Evolutionary conservation across 2,113 vertebrate genomes (phyloP).

Genomic region (Ornithorhynchus anatinus): DNA sequence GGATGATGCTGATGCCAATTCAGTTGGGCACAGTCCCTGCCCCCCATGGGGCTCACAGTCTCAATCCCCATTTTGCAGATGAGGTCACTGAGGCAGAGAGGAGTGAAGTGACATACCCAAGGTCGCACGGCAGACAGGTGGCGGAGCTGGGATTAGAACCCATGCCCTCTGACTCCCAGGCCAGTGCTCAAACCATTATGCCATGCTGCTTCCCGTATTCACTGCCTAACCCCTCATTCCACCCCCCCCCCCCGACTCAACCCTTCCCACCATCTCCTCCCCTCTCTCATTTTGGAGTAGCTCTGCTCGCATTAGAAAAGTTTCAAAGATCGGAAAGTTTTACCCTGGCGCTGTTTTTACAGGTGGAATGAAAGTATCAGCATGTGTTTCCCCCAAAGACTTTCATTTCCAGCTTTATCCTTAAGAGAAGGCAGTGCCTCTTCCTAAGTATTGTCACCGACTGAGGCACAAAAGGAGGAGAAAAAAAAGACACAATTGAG

Average conservation of each 20-base stretch:
- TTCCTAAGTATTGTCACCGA: slow-evolving; percentile 64
- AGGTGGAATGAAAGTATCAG: slow-evolving; percentile 66
- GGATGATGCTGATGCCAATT: no score
- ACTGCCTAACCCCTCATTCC: background rate
- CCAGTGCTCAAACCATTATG: no score
- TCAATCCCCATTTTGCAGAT: no score
- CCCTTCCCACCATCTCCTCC: background rate
- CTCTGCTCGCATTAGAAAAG: slow-evolving; percentile 44
- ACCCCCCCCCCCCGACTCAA: rapidly evolving
- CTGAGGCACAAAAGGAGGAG: slow-evolving; percentile 61
- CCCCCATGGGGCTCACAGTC: no score
- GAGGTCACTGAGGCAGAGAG: no score
- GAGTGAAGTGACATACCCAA: no score
- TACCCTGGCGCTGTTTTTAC: slow-evolving; percentile 52
- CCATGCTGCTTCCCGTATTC: background rate
- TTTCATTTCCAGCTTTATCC: slow-evolving; percentile 65
- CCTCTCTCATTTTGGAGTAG: no score
- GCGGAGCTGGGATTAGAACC: no score
- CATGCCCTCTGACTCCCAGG: no score
- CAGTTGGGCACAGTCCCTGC: no score
- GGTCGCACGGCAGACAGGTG: no score
- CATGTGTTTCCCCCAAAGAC: slow-evolving; percentile 61
- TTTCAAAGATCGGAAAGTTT: slow-evolving; percentile 69
- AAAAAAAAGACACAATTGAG: slow-evolving; percentile 62
- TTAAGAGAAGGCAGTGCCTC: slow-evolving; percentile 64